Percentiles rank a stretch among this genome's conserved stretches.
These are phyloP conservation scores for Conistra vaccinii DNA, from an alignment of 2,888 invertebrate genomes.

Conservation along the genomic window DNA sequence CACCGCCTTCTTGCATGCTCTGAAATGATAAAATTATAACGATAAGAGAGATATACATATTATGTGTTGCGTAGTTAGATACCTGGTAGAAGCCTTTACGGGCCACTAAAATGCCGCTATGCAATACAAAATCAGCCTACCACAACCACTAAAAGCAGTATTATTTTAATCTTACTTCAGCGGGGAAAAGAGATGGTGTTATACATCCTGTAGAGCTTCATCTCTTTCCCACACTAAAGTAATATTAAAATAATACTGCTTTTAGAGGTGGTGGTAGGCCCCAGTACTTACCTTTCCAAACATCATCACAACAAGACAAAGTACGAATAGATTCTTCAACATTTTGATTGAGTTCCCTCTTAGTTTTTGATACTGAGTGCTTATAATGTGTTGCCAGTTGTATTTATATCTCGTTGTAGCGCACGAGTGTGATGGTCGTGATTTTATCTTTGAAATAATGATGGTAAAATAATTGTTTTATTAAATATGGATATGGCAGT, in stretches of 20 bases:
- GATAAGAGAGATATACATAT: no score
- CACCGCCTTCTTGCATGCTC: constrained; percentile 56
- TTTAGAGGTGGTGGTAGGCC: no score
- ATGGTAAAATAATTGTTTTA: constrained; percentile 66
- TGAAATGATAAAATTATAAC: constrained; percentile 35
- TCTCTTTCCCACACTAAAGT: no score
- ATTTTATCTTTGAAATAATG: constrained; percentile 59
- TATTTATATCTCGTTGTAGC: constrained; percentile 41
- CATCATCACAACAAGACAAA: constrained; percentile 68
- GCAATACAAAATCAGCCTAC: not conserved
- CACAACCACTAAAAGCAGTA: no score
- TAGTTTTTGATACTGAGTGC: constrained; percentile 13
- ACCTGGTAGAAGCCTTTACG: not conserved
- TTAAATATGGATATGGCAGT: constrained; percentile 45
- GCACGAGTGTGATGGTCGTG: constrained; percentile 17
- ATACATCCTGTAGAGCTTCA: no score
- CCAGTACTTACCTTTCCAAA: constrained; percentile 68
- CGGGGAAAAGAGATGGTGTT: no score
- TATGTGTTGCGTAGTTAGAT: no score
- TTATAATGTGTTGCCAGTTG: not conserved
- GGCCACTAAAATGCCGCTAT: constrained; percentile 5
- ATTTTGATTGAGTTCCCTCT: constrained; percentile 53
- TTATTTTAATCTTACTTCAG: no score
- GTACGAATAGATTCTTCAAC: constrained; percentile 63
- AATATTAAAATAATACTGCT: no score